Conservation (phyloP, 2,797 vertebrate genomes). For the Monodelphis domestica region DNA sequence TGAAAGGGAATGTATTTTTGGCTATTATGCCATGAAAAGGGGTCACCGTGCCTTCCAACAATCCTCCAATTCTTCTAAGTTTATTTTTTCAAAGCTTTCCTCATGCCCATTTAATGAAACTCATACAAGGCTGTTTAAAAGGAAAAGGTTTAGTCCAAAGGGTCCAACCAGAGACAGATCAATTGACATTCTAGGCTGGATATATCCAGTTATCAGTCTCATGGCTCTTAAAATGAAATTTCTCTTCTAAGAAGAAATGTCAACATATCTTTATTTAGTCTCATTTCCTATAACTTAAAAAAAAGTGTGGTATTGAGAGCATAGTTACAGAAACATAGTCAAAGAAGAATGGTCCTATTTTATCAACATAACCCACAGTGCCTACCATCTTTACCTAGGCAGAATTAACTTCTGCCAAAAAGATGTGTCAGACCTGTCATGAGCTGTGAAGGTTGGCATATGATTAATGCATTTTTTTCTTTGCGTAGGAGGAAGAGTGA, state of each 20-base stretch:
- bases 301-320: not conserved
- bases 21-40: constrained; percentile 9
- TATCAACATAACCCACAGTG: not conserved
- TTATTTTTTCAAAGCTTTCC: constrained; percentile 17
- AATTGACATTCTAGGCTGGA: constrained; percentile 7
- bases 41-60: not conserved
- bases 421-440: not conserved
- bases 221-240: constrained; percentile 34
- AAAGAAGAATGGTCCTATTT: constrained; percentile 14
- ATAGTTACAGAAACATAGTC: constrained; percentile 25
- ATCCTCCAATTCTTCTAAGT: not conserved
- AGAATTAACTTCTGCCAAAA: not conserved
- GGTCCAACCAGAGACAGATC: not conserved
- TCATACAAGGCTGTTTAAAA: not conserved
- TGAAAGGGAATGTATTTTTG: not conserved
- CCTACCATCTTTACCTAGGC: constrained; percentile 34
- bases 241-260: constrained; percentile 30
- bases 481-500: not conserved
- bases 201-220: constrained; percentile 13
- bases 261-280: constrained; percentile 27
- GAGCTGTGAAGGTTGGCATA: constrained; percentile 1
- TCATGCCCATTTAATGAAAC: constrained; percentile 18
- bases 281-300: not conserved
- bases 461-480: constrained; percentile 36
- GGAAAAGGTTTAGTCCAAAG: not conserved